These are phyloP conservation scores for Pseudeuparius sepicola DNA, from an alignment of 2,888 invertebrate genomes.

Conservation along the genomic window DNA sequence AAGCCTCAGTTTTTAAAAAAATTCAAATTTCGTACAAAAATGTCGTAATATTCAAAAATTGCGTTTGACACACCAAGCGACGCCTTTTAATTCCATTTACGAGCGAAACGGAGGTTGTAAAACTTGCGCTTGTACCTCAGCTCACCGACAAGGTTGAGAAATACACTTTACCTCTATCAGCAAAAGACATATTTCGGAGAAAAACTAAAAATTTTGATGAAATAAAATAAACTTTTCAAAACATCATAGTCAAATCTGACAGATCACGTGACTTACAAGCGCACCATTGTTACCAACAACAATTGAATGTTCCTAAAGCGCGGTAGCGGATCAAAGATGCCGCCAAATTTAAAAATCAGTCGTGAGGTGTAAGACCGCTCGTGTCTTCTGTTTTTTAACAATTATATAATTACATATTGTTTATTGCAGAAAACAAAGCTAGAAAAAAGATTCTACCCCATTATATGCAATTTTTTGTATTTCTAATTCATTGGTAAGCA, in stretches of 20 bases:
- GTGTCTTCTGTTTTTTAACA: too few species aligned
- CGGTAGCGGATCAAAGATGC: too few species aligned
- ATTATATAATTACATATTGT: too few species aligned
- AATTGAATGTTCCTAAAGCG: constrained; percentile 17
- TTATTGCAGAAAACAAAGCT: too few species aligned
- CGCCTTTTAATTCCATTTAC: constrained; percentile 22
- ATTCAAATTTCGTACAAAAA: constrained; percentile 16
- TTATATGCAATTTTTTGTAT: too few species aligned
- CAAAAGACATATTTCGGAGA: constrained; percentile 27
- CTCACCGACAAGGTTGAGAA: background rate
- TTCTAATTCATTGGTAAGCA: too few species aligned
- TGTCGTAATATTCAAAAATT: constrained; percentile 22
- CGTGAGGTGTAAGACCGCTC: too few species aligned
- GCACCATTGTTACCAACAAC: too few species aligned
- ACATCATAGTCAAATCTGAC: constrained; percentile 33
- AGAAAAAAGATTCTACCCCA: too few species aligned
- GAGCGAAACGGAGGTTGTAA: constrained; percentile 6
- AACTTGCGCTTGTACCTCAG: constrained; percentile 4
- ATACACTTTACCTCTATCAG: constrained; percentile 27
- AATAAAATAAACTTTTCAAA: constrained; percentile 32
- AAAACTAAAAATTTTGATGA: constrained; percentile 22
- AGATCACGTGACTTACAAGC: constrained; percentile 32
- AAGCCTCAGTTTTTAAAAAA: too few species aligned
- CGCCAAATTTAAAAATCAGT: too few species aligned
- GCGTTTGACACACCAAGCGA: constrained; percentile 22